phyloP scores from a whole-genome alignment of 1,140 invertebrate genomes.

The Drosophila littoralis region DNA sequence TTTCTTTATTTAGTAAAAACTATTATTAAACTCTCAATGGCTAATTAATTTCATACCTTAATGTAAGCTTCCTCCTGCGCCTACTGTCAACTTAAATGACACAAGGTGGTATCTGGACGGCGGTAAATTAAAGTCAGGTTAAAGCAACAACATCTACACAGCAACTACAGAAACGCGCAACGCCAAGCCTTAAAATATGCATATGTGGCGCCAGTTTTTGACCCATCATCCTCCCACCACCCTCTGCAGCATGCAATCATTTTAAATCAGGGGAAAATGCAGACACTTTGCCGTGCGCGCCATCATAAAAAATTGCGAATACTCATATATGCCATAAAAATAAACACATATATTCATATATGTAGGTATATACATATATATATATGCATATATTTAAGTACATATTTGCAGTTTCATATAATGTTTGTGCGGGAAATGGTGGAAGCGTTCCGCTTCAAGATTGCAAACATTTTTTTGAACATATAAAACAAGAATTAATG shows the following conservation, averaged over 20 bases:
- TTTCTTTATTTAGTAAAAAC: too few species aligned
- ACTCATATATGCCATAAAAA: constrained; percentile 37
- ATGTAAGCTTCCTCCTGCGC: not conserved
- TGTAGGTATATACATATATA: constrained; percentile 15
- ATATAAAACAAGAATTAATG: constrained; percentile 46
- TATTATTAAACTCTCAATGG: too few species aligned
- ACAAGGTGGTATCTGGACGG: constrained; percentile 37
- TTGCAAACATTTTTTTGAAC: constrained; percentile 25
- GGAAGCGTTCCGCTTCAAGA: not conserved
- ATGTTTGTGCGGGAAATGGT: constrained; percentile 7
- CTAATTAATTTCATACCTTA: not conserved
- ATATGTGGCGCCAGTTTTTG: constrained; percentile 28
- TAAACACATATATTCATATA: constrained; percentile 10
- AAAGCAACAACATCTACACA: constrained; percentile 14
- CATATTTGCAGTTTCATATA: constrained; percentile 14
- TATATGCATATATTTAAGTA: constrained; percentile 6
- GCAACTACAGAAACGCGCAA: constrained; percentile 38
- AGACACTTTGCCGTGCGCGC: constrained; percentile 56
- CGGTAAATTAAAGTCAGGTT: constrained; percentile 43
- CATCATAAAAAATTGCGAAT: constrained; percentile 57
- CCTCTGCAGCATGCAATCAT: constrained; percentile 53
- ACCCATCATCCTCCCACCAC: not conserved
- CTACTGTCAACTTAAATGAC: constrained; percentile 5
- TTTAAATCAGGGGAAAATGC: constrained; percentile 59
- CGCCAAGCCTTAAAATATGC: constrained; percentile 20